Conservation (phyloP, 2,888 invertebrate species). For the Rapana venosa region DNA sequence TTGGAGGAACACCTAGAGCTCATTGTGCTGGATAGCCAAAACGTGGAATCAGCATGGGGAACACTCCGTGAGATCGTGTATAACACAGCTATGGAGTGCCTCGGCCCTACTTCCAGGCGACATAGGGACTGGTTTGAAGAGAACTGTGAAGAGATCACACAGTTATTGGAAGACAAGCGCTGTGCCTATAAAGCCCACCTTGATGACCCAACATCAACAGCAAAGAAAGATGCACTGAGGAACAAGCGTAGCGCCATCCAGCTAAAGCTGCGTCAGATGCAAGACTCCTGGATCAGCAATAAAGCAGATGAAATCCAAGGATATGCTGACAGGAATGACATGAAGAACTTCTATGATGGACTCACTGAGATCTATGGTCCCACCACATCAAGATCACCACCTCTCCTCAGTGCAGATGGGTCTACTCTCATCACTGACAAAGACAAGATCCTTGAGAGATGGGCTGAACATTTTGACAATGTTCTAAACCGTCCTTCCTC, state of each 20-base stretch:
- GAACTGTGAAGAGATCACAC: no score
- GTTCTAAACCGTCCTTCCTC: not conserved
- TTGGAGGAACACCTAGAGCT: no score
- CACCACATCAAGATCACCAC: constrained; percentile 38
- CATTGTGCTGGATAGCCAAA: no score
- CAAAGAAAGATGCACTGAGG: not conserved
- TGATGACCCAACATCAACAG: not conserved
- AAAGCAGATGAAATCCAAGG: constrained; percentile 37
- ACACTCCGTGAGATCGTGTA: no score
- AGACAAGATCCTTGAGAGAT: constrained; percentile 45
- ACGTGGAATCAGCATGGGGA: no score
- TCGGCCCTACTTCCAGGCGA: no score
- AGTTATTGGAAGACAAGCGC: no score
- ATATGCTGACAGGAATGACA: constrained; percentile 46
- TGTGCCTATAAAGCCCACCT: not conserved
- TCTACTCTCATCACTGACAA: constrained; percentile 42
- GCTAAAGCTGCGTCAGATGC: not conserved
- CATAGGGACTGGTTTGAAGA: no score
- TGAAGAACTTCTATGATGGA: constrained; percentile 43
- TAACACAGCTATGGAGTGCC: no score
- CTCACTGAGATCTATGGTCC: constrained; percentile 46
- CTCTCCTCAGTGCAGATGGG: constrained; percentile 45
- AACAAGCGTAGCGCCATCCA: not conserved
- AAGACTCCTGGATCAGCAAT: not conserved
- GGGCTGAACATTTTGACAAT: constrained; percentile 47